Conservation (phyloP, 2,797 vertebrate species). For the Silurus lanzhouensis region DNA sequence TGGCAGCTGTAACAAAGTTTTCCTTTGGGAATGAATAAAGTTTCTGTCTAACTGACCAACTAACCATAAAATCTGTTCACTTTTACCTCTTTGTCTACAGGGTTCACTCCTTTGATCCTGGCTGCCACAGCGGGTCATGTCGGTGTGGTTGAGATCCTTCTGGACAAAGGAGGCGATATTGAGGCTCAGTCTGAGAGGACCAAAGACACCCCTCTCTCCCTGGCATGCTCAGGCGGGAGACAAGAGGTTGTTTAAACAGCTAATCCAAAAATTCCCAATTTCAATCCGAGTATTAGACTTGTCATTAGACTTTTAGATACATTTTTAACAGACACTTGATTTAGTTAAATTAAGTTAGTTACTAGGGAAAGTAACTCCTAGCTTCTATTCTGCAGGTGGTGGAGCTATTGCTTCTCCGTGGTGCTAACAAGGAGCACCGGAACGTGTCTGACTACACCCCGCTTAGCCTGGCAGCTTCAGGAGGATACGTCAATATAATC, state of each 20-base stretch:
- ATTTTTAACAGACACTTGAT: not conserved
- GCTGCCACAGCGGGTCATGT: constrained; percentile 98
- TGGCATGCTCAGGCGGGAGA: constrained; percentile 96
- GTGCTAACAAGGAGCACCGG: constrained; percentile 98
- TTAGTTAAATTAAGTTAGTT: not conserved
- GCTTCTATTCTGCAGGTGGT: constrained; percentile 80
- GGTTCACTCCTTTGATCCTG: constrained; percentile 96
- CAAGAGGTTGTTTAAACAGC: constrained; percentile 83
- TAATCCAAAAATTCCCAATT: not conserved
- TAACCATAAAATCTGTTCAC: not conserved
- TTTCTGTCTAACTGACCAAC: not conserved
- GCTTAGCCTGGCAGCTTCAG: constrained; percentile 95
- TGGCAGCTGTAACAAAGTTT: too few relatives aligned
- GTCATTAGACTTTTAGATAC: not conserved
- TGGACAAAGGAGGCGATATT: constrained; percentile 98
- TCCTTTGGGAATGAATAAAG: too few relatives aligned
- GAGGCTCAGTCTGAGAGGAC: constrained; percentile 99
- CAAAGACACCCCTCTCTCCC: constrained; percentile 97
- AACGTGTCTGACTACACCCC: constrained; percentile 99
- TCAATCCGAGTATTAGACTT: not conserved
- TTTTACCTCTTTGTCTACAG: constrained; percentile 64
- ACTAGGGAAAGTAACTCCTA: not conserved
- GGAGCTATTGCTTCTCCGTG: constrained; percentile 92
- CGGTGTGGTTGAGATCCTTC: constrained; percentile 96
- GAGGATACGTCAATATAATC: constrained; percentile 98